A percentile compares a stretch with the other conserved stretches of the same genome.
Conservation (phyloP, 2,113 vertebrate genomes). For the Periophthalmodon schlosseri region DNA sequence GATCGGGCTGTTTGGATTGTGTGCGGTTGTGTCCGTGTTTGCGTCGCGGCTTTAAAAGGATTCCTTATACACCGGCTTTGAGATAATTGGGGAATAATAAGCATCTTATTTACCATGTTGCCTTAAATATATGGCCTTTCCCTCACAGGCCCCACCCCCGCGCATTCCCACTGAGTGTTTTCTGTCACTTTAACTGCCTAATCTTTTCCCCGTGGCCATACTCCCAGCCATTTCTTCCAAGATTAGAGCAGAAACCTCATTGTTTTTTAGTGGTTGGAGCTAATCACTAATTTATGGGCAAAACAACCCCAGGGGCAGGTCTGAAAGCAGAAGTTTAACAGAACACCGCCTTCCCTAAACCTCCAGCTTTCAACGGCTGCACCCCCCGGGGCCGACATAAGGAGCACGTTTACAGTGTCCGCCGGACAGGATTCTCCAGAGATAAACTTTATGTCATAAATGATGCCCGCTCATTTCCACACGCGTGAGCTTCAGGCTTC, state of each 20-base stretch:
- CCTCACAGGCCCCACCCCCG: constrained; percentile 51
- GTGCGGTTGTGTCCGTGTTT: constrained; percentile 2
- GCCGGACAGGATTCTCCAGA: constrained; percentile 43
- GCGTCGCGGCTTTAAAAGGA: constrained; percentile 14
- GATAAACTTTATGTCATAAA: constrained; percentile 22
- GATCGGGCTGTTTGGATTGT: constrained; percentile 79
- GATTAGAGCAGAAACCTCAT: constrained; percentile 73
- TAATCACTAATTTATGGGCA: constrained; percentile 79
- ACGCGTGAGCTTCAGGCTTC: constrained; percentile 18
- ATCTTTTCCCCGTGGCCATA: constrained; percentile 76
- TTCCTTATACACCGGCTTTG: constrained; percentile 28
- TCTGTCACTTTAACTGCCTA: constrained; percentile 64
- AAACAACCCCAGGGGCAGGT: constrained; percentile 64
- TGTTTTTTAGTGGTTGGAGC: constrained; percentile 73
- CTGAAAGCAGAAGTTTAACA: constrained; percentile 48
- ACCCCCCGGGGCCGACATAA: constrained; percentile 36
- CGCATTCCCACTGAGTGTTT: constrained; percentile 54
- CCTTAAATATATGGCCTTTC: constrained; percentile 31
- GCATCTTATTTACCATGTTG: constrained; percentile 22
- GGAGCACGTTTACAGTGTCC: constrained; percentile 45
- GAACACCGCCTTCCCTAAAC: constrained; percentile 49
- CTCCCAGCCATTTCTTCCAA: constrained; percentile 58
- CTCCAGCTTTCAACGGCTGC: constrained; percentile 37
- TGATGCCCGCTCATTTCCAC: constrained; percentile 39
- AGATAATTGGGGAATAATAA: constrained; percentile 27